Conservation (phyloP, 2,888 invertebrate genomes). For the Nomada ferruginata region DNA sequence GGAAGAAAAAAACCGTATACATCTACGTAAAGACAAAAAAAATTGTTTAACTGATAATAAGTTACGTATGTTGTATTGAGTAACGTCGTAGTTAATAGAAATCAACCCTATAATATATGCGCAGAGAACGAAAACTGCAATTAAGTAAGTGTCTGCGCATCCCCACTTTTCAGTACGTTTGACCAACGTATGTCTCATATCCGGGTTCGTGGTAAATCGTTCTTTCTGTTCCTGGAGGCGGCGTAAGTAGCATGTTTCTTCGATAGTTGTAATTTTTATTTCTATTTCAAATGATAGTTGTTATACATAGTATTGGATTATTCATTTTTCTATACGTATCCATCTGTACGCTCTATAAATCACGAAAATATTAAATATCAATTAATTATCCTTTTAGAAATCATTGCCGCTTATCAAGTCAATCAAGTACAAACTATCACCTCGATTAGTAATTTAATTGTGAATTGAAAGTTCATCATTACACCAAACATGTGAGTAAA, state of each 20-base stretch:
- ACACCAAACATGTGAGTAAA: slow-evolving; percentile 77
- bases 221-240: slow-evolving; percentile 80
- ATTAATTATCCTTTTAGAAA: slow-evolving; percentile 69
- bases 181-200: slow-evolving; percentile 56
- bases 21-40: background rate
- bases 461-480: slow-evolving; percentile 70
- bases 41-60: background rate
- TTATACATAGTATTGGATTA: background rate
- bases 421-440: slow-evolving; percentile 29
- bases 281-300: slow-evolving; percentile 10
- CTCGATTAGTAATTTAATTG: slow-evolving; percentile 42
- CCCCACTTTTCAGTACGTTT: slow-evolving; percentile 40
- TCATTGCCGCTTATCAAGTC: slow-evolving; percentile 67
- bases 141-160: slow-evolving; percentile 30
- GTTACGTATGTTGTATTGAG: slow-evolving; percentile 10
- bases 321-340: background rate
- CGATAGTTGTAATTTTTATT: slow-evolving; percentile 6
- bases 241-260: slow-evolving; percentile 76
- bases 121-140: slow-evolving; percentile 30
- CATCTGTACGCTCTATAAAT: background rate
- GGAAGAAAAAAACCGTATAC: background rate
- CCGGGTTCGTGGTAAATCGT: slow-evolving; percentile 70
- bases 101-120: slow-evolving; percentile 45
- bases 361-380: background rate
- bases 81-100: slow-evolving; percentile 26